Conservation (phyloP, 2,113 vertebrate genomes). For the Hydrolagus affinis region DNA sequence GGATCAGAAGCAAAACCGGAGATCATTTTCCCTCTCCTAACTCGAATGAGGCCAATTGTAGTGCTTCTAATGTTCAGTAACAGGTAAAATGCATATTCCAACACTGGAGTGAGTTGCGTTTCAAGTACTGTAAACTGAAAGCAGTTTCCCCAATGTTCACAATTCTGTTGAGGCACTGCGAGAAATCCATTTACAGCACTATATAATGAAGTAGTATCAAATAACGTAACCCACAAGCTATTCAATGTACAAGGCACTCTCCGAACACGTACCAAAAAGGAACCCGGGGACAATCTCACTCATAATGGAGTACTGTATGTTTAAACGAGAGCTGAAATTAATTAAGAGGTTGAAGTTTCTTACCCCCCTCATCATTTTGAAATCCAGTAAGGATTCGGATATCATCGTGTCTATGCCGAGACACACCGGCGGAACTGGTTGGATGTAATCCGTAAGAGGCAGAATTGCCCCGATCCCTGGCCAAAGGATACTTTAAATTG, state of each 20-base stretch:
- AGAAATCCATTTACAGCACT: background rate
- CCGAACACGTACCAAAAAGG: background rate
- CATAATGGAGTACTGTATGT: background rate
- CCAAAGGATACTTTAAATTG: slow-evolving; percentile 78
- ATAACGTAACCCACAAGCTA: background rate
- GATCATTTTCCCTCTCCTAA: too few species aligned
- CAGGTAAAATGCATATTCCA: too few species aligned
- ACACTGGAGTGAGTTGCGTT: too few species aligned
- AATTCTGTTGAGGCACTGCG: background rate
- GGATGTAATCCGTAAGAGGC: slow-evolving; percentile 72
- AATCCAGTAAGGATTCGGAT: slow-evolving; percentile 67
- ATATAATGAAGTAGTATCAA: background rate
- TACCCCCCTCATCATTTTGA: slow-evolving; percentile 75
- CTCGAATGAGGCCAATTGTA: too few species aligned
- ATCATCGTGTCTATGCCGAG: slow-evolving; percentile 80
- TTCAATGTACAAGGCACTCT: background rate
- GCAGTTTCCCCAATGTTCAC: background rate
- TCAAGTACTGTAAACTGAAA: background rate
- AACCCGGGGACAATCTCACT: slow-evolving; percentile 32
- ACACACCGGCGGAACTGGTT: slow-evolving; percentile 73
- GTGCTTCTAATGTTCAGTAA: too few species aligned
- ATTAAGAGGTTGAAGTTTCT: slow-evolving; percentile 10
- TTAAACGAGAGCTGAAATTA: background rate
- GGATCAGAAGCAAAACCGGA: too few species aligned
- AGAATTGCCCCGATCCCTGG: slow-evolving; percentile 76